Evolutionary conservation across 2,113 vertebrate species (phyloP).

Genomic region (Nicator chloris): DNA sequence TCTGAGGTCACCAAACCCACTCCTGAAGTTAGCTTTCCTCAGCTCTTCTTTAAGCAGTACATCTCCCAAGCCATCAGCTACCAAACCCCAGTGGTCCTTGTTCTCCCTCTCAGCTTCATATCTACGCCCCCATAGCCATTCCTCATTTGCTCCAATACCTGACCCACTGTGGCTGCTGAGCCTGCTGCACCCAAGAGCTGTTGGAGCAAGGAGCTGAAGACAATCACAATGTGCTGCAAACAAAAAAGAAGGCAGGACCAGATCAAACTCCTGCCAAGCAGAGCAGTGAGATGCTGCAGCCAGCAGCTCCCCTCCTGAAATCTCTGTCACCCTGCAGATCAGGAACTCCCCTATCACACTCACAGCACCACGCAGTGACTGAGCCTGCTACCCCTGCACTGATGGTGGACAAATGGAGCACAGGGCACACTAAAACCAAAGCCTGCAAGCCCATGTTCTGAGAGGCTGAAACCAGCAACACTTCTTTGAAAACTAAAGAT

Average conservation of each 20-base stretch:
- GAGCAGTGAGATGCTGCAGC: neutral
- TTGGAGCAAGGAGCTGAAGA: neutral
- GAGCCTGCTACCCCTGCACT: neutral
- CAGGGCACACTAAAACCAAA: neutral
- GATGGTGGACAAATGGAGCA: fast-evolving
- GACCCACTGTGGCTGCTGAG: neutral
- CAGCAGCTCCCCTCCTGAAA: neutral
- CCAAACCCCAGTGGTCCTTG: neutral
- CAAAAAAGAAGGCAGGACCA: neutral
- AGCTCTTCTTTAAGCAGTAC: neutral
- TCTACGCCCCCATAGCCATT: neutral
- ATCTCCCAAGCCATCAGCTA: neutral
- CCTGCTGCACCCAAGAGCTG: neutral
- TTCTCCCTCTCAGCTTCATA: neutral
- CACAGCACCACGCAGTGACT: fast-evolving
- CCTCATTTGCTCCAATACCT: neutral
- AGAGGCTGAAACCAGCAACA: neutral
- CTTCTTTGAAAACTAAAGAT: neutral
- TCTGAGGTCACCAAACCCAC: neutral
- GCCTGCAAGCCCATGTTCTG: neutral
- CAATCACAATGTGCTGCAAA: fast-evolving
- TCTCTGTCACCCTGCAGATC: fast-evolving
- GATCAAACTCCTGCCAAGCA: neutral
- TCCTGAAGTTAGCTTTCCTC: neutral
- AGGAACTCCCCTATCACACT: fast-evolving